phyloP scores from a whole-genome alignment of 2,797 vertebrate species.

The Danio tinwini region DNA sequence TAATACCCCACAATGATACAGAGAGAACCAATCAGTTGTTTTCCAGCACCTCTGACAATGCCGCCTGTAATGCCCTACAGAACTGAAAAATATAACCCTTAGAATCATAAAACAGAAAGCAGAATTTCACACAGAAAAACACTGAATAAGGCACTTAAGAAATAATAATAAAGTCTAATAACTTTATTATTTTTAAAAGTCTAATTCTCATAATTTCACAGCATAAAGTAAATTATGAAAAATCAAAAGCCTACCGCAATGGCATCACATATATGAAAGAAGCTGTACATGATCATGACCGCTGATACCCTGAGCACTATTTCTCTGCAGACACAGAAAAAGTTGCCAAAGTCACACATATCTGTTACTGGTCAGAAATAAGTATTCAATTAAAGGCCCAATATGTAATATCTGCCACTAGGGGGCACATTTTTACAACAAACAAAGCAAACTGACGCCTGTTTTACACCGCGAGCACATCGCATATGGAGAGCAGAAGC shows the following conservation, averaged over 20 bases:
- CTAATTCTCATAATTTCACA: not conserved
- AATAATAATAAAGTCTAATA: too few relatives aligned
- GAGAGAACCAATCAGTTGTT: constrained; percentile 83
- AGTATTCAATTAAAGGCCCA: too few relatives aligned
- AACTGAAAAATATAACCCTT: constrained; percentile 30
- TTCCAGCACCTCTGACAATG: constrained; percentile 85
- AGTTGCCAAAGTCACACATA: too few relatives aligned
- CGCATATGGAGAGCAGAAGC: too few relatives aligned
- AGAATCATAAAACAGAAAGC: not conserved
- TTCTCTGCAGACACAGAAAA: constrained; percentile 76
- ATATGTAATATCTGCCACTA: too few relatives aligned
- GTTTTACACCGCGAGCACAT: too few relatives aligned
- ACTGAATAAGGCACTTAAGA: too few relatives aligned
- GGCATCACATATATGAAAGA: constrained; percentile 82
- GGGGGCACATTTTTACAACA: too few relatives aligned
- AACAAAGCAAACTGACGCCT: too few relatives aligned
- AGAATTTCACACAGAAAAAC: not conserved
- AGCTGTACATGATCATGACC: constrained; percentile 78
- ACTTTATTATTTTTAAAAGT: not conserved
- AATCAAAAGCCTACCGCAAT: constrained; percentile 74
- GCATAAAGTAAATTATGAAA: not conserved
- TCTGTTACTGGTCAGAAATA: too few relatives aligned
- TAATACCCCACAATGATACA: constrained; percentile 83
- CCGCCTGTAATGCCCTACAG: constrained; percentile 80
- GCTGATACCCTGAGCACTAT: constrained; percentile 80